Conservation (phyloP, 2,888 invertebrate genomes). For the Amphipoea oculea region DNA sequence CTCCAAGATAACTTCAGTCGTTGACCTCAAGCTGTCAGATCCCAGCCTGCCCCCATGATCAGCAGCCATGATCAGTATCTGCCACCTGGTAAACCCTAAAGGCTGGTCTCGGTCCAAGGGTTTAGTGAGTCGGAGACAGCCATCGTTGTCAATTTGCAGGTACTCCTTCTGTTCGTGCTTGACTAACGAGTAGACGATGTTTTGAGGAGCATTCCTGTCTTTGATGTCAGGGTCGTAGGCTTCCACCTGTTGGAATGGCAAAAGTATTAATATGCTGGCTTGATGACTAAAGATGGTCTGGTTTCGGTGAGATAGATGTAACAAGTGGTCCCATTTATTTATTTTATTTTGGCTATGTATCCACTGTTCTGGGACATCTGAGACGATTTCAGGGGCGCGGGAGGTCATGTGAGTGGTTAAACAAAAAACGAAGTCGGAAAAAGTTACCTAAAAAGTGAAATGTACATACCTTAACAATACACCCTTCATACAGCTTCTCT, state of each 20-base stretch:
- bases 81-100: slow-evolving; percentile 95
- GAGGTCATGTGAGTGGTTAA: too few species aligned
- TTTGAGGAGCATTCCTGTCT: slow-evolving; percentile 93
- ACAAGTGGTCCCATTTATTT: too few species aligned
- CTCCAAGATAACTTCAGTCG: slow-evolving; percentile 92
- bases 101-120: slow-evolving; percentile 97
- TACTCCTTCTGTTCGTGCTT: slow-evolving; percentile 93
- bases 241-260: slow-evolving; percentile 84
- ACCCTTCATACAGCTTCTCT: slow-evolving; percentile 92
- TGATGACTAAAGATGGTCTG: not conserved
- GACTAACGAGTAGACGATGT: slow-evolving; percentile 94
- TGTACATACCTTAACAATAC: slow-evolving; percentile 91
- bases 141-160: slow-evolving; percentile 93
- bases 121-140: slow-evolving; percentile 93
- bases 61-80: slow-evolving; percentile 93
- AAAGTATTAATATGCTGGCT: not conserved
- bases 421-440: not conserved
- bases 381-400: too few species aligned
- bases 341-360: not conserved
- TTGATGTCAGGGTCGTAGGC: slow-evolving; percentile 97
- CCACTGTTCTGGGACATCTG: not conserved
- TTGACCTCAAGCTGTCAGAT: slow-evolving; percentile 91
- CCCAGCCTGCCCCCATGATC: slow-evolving; percentile 92
- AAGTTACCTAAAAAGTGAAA: not conserved
- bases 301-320: not conserved